Conservation (phyloP, 2,888 invertebrate genomes). For the Limenitis camilla region DNA sequence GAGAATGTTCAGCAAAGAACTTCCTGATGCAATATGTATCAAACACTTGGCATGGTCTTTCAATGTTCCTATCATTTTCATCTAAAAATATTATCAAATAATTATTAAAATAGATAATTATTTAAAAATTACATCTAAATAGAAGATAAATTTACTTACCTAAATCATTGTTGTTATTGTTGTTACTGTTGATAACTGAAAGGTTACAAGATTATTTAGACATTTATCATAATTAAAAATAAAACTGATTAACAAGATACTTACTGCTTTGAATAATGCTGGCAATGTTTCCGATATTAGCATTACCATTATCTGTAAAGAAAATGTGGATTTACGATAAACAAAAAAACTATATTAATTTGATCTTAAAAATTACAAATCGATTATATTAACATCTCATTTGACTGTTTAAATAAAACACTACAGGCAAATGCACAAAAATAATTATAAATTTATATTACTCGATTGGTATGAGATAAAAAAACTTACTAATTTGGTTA, state of each 20-base stretch:
- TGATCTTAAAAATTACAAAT: too few relatives aligned
- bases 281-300: neutral
- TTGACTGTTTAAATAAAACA: too few relatives aligned
- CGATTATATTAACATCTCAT: too few relatives aligned
- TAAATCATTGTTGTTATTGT: neutral
- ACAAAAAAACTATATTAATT: too few relatives aligned
- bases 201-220: neutral
- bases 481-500: neutral
- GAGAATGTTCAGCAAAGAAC: conserved; percentile 25
- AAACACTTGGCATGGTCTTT: conserved; percentile 20
- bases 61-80: conserved; percentile 4
- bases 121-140: too few relatives aligned
- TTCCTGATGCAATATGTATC: conserved; percentile 28
- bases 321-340: too few relatives aligned
- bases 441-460: neutral
- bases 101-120: neutral
- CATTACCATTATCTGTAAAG: neutral
- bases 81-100: conserved; percentile 2
- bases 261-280: conserved; percentile 3
- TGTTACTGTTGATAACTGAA: neutral
- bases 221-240: neutral
- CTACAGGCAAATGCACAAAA: too few relatives aligned
- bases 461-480: neutral
- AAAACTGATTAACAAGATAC: neutral
- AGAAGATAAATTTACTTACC: neutral